Base-by-base conservation (phyloP, 2,797 vertebrate genomes). In the Acrossocheilus wenchowensis region DNA sequence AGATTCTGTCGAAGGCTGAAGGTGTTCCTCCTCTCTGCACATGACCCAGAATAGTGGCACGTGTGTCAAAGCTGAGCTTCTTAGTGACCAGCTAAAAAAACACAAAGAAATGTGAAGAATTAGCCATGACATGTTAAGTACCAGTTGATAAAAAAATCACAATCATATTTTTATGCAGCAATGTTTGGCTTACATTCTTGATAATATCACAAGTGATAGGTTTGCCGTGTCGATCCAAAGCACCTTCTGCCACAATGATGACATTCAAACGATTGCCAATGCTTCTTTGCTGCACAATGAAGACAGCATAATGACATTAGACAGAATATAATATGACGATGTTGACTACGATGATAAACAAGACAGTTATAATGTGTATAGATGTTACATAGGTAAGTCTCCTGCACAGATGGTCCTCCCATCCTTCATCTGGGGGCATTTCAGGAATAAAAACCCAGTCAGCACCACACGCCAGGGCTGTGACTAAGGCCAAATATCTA, bases 361-460 rank as follows among this genome's bases (percentile, higher is more conserved):
- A 26, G 26, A 19, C 23, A 54, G 30, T 34, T 26, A 43, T 54
- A 57, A 81, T 52, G 48, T 75, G 34, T 78, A 39, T 78, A 45
- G 62, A 39, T 86, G n/a, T 81, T 90, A 99, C 98, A 80, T 98
- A 94, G 0, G 92, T 88, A 90, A 99, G 95, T 91, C 98, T 96
- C 87, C 97, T 96, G 93, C 97, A 99, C 88, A 99, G 88, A 82
- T 98, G 98, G 0, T 97, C 92, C 85, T 99, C 97, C 98, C 98
- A 99, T 83, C 91, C 88, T 0, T 97, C 96, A 89, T 98, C 97
- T 0, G 98, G 98, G 0, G 98, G 98, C 93, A 97, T 97, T 89
- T 99, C 98, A 0, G 98, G 98, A 92, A 99, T 97, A 91, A 99
- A 99, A 74, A 99, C 97, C 98, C 97, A 99, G 92, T 99, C 97